Base-by-base conservation (phyloP, 2,797 vertebrate genomes). In the Sebastes matsubarae region DNA sequence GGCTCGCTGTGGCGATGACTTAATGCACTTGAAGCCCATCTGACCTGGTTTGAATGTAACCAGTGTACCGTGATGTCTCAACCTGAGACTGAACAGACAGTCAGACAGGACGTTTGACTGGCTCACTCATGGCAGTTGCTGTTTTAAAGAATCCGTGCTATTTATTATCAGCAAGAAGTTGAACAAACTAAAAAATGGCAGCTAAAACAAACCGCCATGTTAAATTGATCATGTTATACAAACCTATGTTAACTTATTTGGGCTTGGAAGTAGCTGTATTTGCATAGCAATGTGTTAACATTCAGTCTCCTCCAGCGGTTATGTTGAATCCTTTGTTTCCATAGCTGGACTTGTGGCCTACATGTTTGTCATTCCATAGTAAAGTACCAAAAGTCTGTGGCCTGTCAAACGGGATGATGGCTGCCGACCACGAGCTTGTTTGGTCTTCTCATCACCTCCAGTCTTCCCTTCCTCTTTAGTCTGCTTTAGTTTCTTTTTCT, bases 341-440 rank as follows among this genome's bases (percentile, higher is more conserved):
- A 61, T 75, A 42, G 80, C 80, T 74, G 73, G 82, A 91, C 85
- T 82, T 88, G 88, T 82, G 85, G 87, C 77, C 89, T 77, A 72
- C 88, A 69, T 93, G 90, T 89, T 94, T 93, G 70, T 88, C 89
- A 93, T 93, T 93, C 93, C 90, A 83, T 93, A 92, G 92, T 93
- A 88, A 91, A 91, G 88, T 77, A 89, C 82, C 81, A 81, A 71
- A 52, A 88, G 87, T 77, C 84, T 92, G 88, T 84, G 77, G 88
- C 68, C 85, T 80, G 82, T 92, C 85, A 89, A 77, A 88, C 12
- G 68, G 57, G 59, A 79, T 81, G 72, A 87, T 86, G 82, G 80
- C 79, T 87, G 86, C 85, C 14, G 61, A 85, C 90, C 81, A 68
- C 83, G 10, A 82, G 82, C 84, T 75, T 69, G 84, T 91, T 90